Conservation (phyloP, 2,888 invertebrate genomes). For the Diplazon laetatorius region DNA sequence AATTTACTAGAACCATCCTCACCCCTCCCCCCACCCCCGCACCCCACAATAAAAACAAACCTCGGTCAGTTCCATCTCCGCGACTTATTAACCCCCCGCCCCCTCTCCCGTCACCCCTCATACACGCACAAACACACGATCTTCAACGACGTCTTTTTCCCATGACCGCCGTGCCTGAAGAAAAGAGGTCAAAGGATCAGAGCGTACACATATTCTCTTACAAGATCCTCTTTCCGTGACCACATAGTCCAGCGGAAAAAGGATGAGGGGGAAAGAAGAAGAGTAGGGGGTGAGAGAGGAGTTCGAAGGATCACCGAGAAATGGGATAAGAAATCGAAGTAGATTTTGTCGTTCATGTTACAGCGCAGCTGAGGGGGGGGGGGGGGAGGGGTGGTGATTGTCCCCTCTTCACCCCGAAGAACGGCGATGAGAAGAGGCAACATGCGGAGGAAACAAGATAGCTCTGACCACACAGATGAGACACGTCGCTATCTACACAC, state of each 20-base stretch:
- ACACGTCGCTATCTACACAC: slow-evolving; percentile 5
- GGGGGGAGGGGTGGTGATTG: too few relatives aligned
- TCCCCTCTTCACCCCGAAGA: too few relatives aligned
- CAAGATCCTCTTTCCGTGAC: too few relatives aligned
- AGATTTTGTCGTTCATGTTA: neutral
- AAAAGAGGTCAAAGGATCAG: slow-evolving; percentile 14
- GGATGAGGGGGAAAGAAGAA: too few relatives aligned
- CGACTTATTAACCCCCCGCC: too few relatives aligned
- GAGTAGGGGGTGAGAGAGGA: too few relatives aligned
- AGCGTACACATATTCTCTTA: neutral
- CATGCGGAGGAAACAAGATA: slow-evolving; percentile 49
- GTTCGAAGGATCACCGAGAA: slow-evolving; percentile 16
- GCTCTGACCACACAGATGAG: slow-evolving; percentile 39
- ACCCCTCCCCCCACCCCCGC: too few relatives aligned
- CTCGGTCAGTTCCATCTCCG: too few relatives aligned
- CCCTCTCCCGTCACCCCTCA: too few relatives aligned
- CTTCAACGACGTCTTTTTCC: neutral
- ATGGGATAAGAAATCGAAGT: slow-evolving; percentile 22
- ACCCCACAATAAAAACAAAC: too few relatives aligned
- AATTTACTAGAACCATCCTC: too few relatives aligned
- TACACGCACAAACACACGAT: neutral
- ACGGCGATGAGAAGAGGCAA: neutral
- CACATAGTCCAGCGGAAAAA: neutral
- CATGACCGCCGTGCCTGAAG: neutral
- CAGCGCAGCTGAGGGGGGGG: too few relatives aligned